These are phyloP conservation scores for Caenorhabditis zanzibari DNA, from an alignment of 2,888 invertebrate species.

Conservation along the genomic window DNA sequence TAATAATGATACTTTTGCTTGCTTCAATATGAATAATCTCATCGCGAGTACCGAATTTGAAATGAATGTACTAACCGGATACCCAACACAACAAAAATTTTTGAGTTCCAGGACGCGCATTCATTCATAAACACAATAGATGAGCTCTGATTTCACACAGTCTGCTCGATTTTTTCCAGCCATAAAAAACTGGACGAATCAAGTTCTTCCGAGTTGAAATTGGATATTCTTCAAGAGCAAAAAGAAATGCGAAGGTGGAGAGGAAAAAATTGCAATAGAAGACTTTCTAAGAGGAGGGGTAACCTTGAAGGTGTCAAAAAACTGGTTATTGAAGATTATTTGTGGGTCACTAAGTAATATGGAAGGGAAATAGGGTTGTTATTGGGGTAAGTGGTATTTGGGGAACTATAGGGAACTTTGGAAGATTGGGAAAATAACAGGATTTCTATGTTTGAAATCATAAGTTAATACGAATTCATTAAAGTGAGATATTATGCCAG, in stretches of 20 bases:
- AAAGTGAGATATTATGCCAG: too few relatives aligned
- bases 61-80: neutral
- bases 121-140: slow-evolving; percentile 34
- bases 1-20: neutral
- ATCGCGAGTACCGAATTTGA: slow-evolving; percentile 1
- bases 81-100: neutral
- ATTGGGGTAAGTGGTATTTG: too few relatives aligned
- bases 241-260: slow-evolving; percentile 10
- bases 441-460: too few relatives aligned
- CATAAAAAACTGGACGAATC: slow-evolving; percentile 27
- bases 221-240: slow-evolving; percentile 30
- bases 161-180: slow-evolving; percentile 30
- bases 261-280: neutral
- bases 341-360: neutral
- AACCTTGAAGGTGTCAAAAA: slow-evolving; percentile 11
- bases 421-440: too few relatives aligned
- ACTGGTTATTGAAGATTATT: neutral
- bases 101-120: neutral
- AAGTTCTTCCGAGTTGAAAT: slow-evolving; percentile 39
- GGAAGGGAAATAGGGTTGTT: neutral
- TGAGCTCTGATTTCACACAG: slow-evolving; percentile 51
- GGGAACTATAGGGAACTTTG: too few relatives aligned
- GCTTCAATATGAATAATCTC: slow-evolving; percentile 9
- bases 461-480: too few relatives aligned
- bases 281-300: neutral